These are phyloP conservation scores for Digitonthophagus gazella DNA, from an alignment of 2,888 invertebrate genomes.

Conservation along the genomic window DNA sequence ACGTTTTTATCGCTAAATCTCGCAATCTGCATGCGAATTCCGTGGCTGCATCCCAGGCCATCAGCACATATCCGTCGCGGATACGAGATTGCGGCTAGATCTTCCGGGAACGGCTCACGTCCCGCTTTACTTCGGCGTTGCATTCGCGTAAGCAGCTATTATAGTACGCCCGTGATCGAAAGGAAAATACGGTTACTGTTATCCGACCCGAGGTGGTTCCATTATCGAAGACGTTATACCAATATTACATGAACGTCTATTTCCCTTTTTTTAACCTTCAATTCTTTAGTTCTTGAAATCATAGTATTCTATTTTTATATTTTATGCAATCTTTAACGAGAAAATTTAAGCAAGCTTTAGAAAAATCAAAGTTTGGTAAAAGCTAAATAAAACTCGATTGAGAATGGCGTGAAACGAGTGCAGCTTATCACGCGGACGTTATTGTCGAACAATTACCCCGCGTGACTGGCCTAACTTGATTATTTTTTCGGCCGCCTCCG, in stretches of 20 bases:
- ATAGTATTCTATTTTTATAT: no score
- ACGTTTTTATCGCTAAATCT: conserved; percentile 39
- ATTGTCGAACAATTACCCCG: neutral
- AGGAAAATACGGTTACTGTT: neutral
- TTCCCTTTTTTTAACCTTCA: neutral
- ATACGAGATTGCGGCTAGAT: neutral
- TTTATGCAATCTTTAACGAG: no score
- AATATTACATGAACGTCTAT: neutral
- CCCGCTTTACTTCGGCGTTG: neutral
- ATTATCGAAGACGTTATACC: neutral
- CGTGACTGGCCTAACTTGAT: neutral
- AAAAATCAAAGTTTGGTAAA: no score
- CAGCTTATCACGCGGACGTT: neutral
- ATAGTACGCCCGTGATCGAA: neutral
- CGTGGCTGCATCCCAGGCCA: conserved; percentile 50
- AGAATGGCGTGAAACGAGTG: neutral
- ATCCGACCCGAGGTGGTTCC: neutral
- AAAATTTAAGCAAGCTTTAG: no score
- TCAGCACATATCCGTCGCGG: conserved; percentile 32
- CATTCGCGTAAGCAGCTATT: neutral
- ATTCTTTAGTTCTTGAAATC: neutral
- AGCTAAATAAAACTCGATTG: neutral
- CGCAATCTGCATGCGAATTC: conserved; percentile 46
- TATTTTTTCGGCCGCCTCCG: neutral
- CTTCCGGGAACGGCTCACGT: neutral